Conservation (phyloP, 2,888 invertebrate genomes). For the Abscondita cerata region DNA sequence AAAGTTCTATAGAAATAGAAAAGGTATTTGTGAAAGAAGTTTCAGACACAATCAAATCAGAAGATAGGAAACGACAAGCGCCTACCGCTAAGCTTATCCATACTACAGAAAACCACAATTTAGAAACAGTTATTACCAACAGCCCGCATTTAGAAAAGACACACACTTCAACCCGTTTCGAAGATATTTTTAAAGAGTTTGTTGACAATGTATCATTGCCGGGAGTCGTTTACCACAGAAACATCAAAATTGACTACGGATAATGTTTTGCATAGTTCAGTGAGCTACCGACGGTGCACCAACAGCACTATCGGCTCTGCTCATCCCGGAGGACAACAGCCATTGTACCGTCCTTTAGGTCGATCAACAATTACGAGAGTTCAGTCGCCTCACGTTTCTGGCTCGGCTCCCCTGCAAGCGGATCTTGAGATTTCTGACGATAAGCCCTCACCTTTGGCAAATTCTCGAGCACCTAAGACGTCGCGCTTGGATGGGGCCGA, state of each 20-base stretch:
- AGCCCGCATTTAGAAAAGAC: constrained; percentile 8
- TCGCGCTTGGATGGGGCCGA: constrained; percentile 34
- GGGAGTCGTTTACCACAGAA: constrained; percentile 4
- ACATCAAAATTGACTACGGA: neutral
- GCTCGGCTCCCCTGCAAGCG: constrained; percentile 41
- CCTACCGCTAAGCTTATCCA: neutral
- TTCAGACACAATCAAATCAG: neutral
- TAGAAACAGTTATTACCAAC: neutral
- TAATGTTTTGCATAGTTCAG: neutral
- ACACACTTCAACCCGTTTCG: constrained; percentile 32
- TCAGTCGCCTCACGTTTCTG: constrained; percentile 55
- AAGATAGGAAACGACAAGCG: neutral
- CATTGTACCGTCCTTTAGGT: constrained; percentile 57
- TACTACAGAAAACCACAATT: neutral
- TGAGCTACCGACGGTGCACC: constrained; percentile 46
- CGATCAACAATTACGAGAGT: constrained; percentile 70
- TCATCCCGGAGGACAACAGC: constrained; percentile 66
- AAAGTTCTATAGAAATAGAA: neutral
- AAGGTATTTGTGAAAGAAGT: neutral
- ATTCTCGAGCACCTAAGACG: constrained; percentile 38
- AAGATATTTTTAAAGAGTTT: constrained; percentile 44
- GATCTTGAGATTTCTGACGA: constrained; percentile 39
- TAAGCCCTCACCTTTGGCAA: constrained; percentile 33
- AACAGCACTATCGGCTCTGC: constrained; percentile 68
- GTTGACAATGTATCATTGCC: constrained; percentile 40